These are phyloP conservation scores for human (Homo sapiens) DNA, from an alignment of 2,113 vertebrate species.

Conservation along the genomic window GRCh38 chr18:69349001-69349500, in stretches of 20 bases:
- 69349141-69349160: neutral
- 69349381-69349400: neutral
- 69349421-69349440: neutral
- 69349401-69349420: neutral
- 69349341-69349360: neutral
- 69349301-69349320: neutral
- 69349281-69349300: neutral
- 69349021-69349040: neutral
- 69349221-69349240: constrained; percentile 17
- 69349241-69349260: constrained; percentile 61
- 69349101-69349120: neutral
- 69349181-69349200: constrained; percentile 53
- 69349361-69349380: neutral
- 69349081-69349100: neutral
- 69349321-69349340: constrained; percentile 32
- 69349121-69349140: neutral
- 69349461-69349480: neutral
- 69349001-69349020: neutral
- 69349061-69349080: neutral
- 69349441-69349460: neutral
- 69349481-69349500: constrained; percentile 10
- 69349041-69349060: neutral
- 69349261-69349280: constrained; percentile 37
- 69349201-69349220: constrained; percentile 68
- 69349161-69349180: neutral